phyloP scores from a whole-genome alignment of 2,797 vertebrate genomes.

The Sebastes itinus region DNA sequence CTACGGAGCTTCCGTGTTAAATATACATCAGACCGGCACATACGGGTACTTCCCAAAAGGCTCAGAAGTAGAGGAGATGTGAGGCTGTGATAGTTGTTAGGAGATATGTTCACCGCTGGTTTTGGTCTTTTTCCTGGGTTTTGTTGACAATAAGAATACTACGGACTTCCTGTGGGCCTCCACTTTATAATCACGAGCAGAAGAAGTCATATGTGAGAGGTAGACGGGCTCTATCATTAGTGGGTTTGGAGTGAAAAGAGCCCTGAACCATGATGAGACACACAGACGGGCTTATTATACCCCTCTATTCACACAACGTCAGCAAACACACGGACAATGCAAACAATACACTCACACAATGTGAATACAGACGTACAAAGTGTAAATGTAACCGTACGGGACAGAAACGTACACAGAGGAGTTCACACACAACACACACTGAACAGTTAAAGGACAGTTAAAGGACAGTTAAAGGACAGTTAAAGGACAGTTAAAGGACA shows the following conservation, averaged over 20 bases:
- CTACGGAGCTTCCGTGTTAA: too few species aligned
- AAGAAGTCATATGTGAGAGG: not conserved
- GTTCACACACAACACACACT: not conserved
- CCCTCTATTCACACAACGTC: not conserved
- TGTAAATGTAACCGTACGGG: not conserved
- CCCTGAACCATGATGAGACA: constrained; percentile 15
- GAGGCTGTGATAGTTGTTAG: not conserved
- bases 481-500: not conserved
- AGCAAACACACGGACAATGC: constrained; percentile 10
- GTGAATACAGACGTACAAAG: not conserved
- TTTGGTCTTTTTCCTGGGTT: not conserved
- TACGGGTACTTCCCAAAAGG: too few species aligned
- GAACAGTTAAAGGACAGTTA: not conserved
- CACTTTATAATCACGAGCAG: not conserved
- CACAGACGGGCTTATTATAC: constrained; percentile 5
- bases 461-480: not conserved
- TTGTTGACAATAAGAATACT: not conserved
- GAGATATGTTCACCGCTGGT: not conserved
- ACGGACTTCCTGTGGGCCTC: not conserved
- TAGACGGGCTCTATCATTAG: not conserved
- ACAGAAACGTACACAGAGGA: constrained; percentile 11
- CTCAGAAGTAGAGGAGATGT: too few species aligned
- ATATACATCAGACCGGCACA: too few species aligned
- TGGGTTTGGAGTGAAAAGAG: not conserved
- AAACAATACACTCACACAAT: constrained; percentile 22